Evolutionary conservation across 2,797 vertebrate species (phyloP).

Genomic region (Sciurus carolinensis): DNA sequence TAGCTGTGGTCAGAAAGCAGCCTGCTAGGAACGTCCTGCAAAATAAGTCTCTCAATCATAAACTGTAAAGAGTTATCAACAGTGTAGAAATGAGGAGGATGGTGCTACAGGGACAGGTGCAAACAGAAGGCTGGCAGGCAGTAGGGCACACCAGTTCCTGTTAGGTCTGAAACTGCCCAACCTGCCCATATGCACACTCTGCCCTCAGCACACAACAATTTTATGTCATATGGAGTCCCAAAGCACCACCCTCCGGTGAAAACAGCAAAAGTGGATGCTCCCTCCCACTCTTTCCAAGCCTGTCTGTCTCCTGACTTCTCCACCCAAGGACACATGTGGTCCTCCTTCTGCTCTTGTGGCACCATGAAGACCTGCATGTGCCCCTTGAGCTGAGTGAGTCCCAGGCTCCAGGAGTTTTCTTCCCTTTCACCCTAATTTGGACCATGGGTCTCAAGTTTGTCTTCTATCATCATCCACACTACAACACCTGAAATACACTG

Average conservation of each 20-base stretch:
- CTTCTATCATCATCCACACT: background rate
- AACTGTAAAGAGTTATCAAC: background rate
- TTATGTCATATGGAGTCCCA: background rate
- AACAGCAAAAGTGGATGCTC: background rate
- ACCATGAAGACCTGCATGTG: background rate
- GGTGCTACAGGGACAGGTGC: background rate
- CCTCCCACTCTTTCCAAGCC: background rate
- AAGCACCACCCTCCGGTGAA: background rate
- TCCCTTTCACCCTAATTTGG: background rate
- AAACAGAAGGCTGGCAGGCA: background rate
- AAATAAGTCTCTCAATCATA: background rate
- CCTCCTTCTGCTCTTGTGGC: background rate
- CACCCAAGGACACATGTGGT: too few relatives aligned
- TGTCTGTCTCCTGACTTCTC: background rate
- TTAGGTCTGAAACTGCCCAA: background rate
- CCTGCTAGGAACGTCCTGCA: background rate
- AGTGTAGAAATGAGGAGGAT: background rate
- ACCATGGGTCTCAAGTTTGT: background rate
- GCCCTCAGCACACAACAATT: background rate
- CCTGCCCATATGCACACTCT: background rate
- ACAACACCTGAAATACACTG: background rate
- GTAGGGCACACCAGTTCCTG: background rate
- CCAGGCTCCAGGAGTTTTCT: background rate
- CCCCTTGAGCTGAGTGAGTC: background rate
- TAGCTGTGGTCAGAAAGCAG: background rate